These are phyloP conservation scores for Chironomus tentans DNA, from an alignment of 2,888 invertebrate species.

Conservation along the genomic window DNA sequence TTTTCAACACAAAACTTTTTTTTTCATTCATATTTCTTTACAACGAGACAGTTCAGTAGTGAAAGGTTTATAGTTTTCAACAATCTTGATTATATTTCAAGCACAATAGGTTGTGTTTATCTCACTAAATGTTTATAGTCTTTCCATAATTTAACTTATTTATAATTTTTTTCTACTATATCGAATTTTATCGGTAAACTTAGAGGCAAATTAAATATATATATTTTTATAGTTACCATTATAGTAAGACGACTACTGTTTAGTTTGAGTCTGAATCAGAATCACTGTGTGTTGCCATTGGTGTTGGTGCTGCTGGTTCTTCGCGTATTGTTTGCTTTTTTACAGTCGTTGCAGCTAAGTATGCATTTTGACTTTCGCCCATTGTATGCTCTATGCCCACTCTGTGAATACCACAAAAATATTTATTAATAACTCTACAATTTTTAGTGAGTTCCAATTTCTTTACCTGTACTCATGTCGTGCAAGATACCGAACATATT, in stretches of 20 bases:
- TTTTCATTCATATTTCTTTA: too few relatives aligned
- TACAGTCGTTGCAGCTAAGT: slow-evolving; percentile 51
- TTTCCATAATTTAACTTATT: not conserved
- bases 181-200: not conserved
- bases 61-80: too few relatives aligned
- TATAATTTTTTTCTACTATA: not conserved
- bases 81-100: too few relatives aligned
- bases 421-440: not conserved
- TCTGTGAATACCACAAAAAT: slow-evolving; percentile 39
- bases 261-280: slow-evolving; percentile 50
- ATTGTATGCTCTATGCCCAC: slow-evolving; percentile 85
- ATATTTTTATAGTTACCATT: not conserved
- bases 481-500: slow-evolving; percentile 93
- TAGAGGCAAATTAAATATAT: not conserved
- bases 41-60: too few relatives aligned
- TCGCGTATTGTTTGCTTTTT: slow-evolving; percentile 35
- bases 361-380: slow-evolving; percentile 60
- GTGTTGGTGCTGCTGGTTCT: slow-evolving; percentile 40
- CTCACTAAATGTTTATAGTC: not conserved
- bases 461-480: slow-evolving; percentile 86
- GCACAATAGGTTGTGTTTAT: not conserved
- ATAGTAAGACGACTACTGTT: slow-evolving; percentile 25
- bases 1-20: too few relatives aligned
- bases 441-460: not conserved
- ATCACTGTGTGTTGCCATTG: slow-evolving; percentile 44